These are phyloP conservation scores for Drosophila simulans DNA, from an alignment of 1,140 invertebrate genomes.

Conservation along the genomic window DNA sequence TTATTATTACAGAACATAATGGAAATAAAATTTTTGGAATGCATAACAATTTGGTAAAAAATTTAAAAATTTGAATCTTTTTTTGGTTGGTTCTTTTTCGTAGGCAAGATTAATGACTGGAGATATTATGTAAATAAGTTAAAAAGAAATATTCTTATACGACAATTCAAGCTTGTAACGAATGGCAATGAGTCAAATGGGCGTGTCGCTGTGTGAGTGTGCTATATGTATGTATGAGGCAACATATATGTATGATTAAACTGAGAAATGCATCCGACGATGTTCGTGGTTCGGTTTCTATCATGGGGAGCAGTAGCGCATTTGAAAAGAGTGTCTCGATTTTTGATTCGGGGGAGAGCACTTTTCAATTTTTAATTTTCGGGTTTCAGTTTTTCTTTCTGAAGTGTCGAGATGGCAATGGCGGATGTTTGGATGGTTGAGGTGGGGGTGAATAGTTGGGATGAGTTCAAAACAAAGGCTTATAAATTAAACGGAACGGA, in stretches of 20 bases:
- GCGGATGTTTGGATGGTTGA: conserved; percentile 37
- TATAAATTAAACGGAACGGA: conserved; percentile 26
- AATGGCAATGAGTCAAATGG: conserved; percentile 54
- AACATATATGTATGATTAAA: conserved; percentile 32
- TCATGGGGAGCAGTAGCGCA: conserved; percentile 33
- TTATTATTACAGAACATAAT: conserved; percentile 46
- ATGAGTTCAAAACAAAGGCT: conserved; percentile 41
- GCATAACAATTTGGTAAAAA: conserved; percentile 70
- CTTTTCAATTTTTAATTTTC: conserved; percentile 32
- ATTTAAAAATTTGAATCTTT: conserved; percentile 52
- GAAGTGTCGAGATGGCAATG: conserved; percentile 50
- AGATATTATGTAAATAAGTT: conserved; percentile 76
- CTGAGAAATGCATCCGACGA: conserved; percentile 47
- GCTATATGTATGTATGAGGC: conserved; percentile 18
- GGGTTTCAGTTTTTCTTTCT: not conserved
- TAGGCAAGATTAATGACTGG: conserved; percentile 84
- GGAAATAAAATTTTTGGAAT: conserved; percentile 49
- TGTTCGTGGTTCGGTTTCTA: conserved; percentile 27
- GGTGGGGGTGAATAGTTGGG: conserved; percentile 42
- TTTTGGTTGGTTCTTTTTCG: conserved; percentile 33
- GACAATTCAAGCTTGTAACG: conserved; percentile 63
- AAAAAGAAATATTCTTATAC: conserved; percentile 61
- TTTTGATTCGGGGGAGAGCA: conserved; percentile 25
- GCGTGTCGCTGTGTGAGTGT: conserved; percentile 39
- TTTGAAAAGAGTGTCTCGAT: conserved; percentile 77